Evolutionary conservation across 2,797 vertebrate genomes (phyloP).

Genomic region (Chrysocyon brachyurus): DNA sequence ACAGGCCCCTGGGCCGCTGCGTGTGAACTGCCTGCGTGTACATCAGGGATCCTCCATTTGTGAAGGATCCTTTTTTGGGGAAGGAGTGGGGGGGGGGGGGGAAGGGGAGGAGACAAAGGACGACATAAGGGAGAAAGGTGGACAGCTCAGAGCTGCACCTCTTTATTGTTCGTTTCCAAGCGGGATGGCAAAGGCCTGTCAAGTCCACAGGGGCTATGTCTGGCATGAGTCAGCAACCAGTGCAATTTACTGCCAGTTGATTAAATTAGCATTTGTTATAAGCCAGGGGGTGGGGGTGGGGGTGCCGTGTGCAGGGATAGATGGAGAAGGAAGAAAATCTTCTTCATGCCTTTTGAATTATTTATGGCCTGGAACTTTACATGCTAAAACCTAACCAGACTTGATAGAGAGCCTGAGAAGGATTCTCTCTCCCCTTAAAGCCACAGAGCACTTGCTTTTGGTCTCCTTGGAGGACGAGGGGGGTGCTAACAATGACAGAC

Average conservation of each 20-base stretch:
- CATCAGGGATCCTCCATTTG: background rate
- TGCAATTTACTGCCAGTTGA: conserved; percentile 95
- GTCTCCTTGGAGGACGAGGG: conserved; percentile 60
- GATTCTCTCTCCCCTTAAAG: conserved; percentile 40
- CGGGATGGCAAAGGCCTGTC: conserved; percentile 91
- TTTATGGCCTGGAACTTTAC: conserved; percentile 90
- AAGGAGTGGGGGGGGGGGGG: background rate
- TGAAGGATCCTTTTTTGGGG: background rate
- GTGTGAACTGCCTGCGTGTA: background rate
- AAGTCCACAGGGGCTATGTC: conserved; percentile 90
- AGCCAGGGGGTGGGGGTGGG: conserved; percentile 87
- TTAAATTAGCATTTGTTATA: conserved; percentile 97
- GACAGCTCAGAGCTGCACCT: conserved; percentile 75
- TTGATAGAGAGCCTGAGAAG: conserved; percentile 72
- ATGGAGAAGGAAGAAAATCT: conserved; percentile 84
- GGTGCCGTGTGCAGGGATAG: conserved; percentile 61
- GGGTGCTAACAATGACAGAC: conserved; percentile 42
- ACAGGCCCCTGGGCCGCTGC: background rate
- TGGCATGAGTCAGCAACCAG: conserved; percentile 96
- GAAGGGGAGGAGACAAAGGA: conserved; percentile 62
- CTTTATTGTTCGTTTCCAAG: conserved; percentile 86
- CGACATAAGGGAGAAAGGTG: conserved; percentile 77
- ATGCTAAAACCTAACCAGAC: conserved; percentile 71
- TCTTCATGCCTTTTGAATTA: conserved; percentile 90
- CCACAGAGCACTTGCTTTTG: conserved; percentile 61